Percentiles rank a stretch among this genome's conserved stretches.
These are phyloP conservation scores for Malurus melanocephalus DNA, from an alignment of 2,113 vertebrate species.

Conservation along the genomic window DNA sequence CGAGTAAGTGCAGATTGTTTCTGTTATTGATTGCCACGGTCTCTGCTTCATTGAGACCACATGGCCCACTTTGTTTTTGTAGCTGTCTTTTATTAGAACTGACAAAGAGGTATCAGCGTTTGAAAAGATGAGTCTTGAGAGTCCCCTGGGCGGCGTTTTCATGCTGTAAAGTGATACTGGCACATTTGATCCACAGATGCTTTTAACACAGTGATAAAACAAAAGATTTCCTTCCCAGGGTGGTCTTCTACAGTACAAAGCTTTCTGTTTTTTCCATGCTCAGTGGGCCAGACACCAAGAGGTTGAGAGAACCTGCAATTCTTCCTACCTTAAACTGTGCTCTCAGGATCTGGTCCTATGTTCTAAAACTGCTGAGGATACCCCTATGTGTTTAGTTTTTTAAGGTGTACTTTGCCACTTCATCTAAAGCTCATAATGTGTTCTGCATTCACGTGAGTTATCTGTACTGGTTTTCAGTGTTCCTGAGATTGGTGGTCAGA, in stretches of 20 bases:
- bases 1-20: constrained; percentile 37
- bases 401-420: neutral
- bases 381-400: neutral
- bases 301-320: neutral
- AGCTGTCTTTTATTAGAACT: constrained; percentile 63
- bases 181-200: constrained; percentile 55
- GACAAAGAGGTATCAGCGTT: constrained; percentile 55
- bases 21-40: constrained; percentile 36
- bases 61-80: constrained; percentile 58
- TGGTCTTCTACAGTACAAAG: constrained; percentile 13
- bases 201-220: constrained; percentile 57
- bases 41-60: constrained; percentile 56
- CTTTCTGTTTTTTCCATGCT: neutral
- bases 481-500: neutral
- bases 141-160: constrained; percentile 21
- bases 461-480: neutral
- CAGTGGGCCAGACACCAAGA: neutral
- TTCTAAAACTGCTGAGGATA: neutral
- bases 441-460: neutral
- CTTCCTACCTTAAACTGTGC: neutral
- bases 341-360: neutral
- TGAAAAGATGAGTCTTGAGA: constrained; percentile 53
- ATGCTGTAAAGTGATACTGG: constrained; percentile 53
- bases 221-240: constrained; percentile 34
- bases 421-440: neutral